Percentiles rank a stretch among this genome's conserved stretches.
These are phyloP conservation scores for Hylaea fasciaria DNA, from an alignment of 2,888 invertebrate species.

Conservation along the genomic window DNA sequence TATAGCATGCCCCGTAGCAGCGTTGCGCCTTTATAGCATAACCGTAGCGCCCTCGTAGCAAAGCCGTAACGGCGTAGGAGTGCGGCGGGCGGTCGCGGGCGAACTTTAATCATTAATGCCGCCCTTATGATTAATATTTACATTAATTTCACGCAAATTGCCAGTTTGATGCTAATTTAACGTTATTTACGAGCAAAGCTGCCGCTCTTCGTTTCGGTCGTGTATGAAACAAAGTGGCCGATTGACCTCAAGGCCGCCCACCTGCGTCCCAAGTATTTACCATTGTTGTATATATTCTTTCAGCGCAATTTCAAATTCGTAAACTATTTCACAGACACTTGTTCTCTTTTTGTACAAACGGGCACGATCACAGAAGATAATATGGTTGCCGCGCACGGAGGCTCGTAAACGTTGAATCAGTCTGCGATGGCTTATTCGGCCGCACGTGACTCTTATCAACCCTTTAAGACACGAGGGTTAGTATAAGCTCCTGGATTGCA, in stretches of 20 bases:
- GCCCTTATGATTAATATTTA: conserved; percentile 65
- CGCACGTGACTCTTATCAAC: conserved; percentile 26
- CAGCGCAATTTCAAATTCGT: not conserved
- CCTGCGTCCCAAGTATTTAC: conserved; percentile 12
- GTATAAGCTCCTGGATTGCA: conserved; percentile 24
- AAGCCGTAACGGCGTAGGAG: conserved; percentile 1
- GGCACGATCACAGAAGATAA: not conserved
- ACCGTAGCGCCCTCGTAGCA: not conserved
- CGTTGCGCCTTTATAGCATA: not conserved
- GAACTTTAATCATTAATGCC: conserved; percentile 54
- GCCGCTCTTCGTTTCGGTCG: conserved; percentile 13
- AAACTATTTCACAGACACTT: no score
- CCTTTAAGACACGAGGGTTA: conserved; percentile 21
- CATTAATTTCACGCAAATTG: conserved; percentile 67
- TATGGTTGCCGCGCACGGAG: not conserved
- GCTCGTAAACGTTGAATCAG: conserved; percentile 26
- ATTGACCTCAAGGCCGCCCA: conserved; percentile 24
- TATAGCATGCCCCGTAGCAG: not conserved
- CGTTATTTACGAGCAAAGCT: conserved; percentile 50
- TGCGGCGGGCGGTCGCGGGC: conserved; percentile 11
- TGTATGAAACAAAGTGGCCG: conserved; percentile 30
- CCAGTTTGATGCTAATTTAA: conserved; percentile 57
- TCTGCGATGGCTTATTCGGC: conserved; percentile 15
- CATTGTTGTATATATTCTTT: not conserved
- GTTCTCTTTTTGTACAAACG: not conserved